Base-by-base conservation (phyloP, 2,113 vertebrate genomes). In the Microcebus lehilahytsara region DNA sequence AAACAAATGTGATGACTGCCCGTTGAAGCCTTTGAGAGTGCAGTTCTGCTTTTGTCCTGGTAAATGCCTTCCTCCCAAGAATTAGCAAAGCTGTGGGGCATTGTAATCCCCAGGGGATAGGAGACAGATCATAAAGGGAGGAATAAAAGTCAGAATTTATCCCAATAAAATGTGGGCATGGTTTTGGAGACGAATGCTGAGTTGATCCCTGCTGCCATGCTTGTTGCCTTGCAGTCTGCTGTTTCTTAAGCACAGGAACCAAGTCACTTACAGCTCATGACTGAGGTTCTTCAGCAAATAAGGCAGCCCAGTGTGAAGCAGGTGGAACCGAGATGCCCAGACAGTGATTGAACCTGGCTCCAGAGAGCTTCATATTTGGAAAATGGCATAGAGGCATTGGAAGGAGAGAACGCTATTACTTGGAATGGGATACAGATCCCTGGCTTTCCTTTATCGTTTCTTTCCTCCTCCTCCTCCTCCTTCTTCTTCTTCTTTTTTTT, bases 1-100 rank as follows among this genome's bases (percentile, higher is more conserved):
- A 97, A 97, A 96, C 96, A 95, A 96, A 96, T 83, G 84, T 85
- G 88, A 95, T 96, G 98, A 96, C 94, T 87, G 78, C 86, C 96
- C 0, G 0, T 46, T 83, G 64, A 91, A 97, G 96, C 91, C 97
- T 71, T 13, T 2, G 37, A 89, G 79, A 95, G 92, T 75, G 3
- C 46, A 16, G 9, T 87, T 97, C 96, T 95, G 58, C 51, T 92
- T 87, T 46, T 69, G 92, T 88, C 64, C 81, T 93, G 92, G 95
- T 0, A 32, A 5, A 0, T 62, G 19, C 16, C 85, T 96, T 80
- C n/a, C 80, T 89, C 83, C 74, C 9, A 25, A 91, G 72, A 67
- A 92, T 42, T 32, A 37, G 17, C 4, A 27, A 51, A 89, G 40
- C 22, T 27, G 22, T 49, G 83, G 49, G 62, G 62, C 64, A n/a